A percentile compares a stretch with the other conserved stretches of the same genome.
These are phyloP conservation scores for Albula goreensis DNA, from an alignment of 2,113 vertebrate species.

Conservation along the genomic window DNA sequence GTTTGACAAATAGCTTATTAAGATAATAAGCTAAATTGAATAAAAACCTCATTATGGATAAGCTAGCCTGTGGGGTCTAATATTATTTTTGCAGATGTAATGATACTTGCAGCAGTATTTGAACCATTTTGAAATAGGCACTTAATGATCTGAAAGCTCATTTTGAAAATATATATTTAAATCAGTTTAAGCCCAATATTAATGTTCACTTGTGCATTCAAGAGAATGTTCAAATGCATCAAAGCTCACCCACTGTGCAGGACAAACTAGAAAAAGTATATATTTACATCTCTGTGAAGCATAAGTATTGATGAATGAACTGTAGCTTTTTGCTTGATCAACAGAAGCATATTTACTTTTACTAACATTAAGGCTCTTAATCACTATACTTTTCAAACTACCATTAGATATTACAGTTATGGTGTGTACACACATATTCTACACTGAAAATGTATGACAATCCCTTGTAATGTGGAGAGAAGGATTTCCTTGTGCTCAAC, in stretches of 20 bases:
- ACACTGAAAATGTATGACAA: not conserved
- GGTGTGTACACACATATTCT: too few species aligned
- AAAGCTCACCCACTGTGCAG: too few species aligned
- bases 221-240: not conserved
- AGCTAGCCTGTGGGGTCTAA: not conserved
- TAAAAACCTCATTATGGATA: not conserved
- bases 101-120: constrained; percentile 24
- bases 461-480: not conserved
- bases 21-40: not conserved
- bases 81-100: constrained; percentile 20
- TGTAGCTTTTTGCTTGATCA: not conserved
- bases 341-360: not conserved
- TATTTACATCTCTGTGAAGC: not conserved
- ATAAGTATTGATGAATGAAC: not conserved
- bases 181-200: constrained; percentile 13
- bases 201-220: not conserved
- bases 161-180: constrained; percentile 8
- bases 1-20: constrained; percentile 9
- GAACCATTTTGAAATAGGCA: constrained; percentile 4
- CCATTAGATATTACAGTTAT: not conserved
- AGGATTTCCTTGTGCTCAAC: not conserved
- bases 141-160: constrained; percentile 25
- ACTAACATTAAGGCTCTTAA: not conserved
- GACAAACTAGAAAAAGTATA: not conserved
- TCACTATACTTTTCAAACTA: not conserved